Percentiles rank a stretch among this genome's conserved stretches.
Conservation (phyloP, 2,888 invertebrate genomes). For the Lypha dubia region DNA sequence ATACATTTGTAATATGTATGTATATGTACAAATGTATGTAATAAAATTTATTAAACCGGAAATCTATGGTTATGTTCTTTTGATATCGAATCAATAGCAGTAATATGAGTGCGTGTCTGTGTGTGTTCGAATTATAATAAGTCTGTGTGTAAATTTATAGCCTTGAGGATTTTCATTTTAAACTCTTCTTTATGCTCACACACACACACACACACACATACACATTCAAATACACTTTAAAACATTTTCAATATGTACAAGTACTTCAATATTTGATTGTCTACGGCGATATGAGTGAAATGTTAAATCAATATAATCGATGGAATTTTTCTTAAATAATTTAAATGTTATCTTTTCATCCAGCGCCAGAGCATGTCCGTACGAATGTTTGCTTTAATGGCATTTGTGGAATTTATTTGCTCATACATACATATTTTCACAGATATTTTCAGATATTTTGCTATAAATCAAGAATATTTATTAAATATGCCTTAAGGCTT, state of each 20-base stretch:
- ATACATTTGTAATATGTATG: conserved; percentile 32
- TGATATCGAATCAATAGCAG: conserved; percentile 46
- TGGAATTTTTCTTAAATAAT: conserved; percentile 6
- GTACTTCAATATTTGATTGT: conserved; percentile 39
- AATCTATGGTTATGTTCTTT: conserved; percentile 60
- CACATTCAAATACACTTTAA: too few species aligned
- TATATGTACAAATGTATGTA: too few species aligned
- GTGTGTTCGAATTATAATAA: conserved; percentile 30
- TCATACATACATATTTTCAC: too few species aligned
- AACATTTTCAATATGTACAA: background rate
- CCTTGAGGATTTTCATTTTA: conserved; percentile 61
- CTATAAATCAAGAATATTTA: conserved; percentile 5
- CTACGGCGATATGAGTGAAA: conserved; percentile 44
- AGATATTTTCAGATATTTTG: background rate
- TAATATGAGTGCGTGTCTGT: background rate
- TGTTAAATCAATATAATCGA: conserved; percentile 41
- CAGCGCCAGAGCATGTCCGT: background rate
- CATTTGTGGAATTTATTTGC: background rate
- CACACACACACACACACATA: background rate
- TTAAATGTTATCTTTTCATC: conserved; percentile 7
- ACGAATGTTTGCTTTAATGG: background rate
- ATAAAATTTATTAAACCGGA: conserved; percentile 60
- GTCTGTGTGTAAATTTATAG: conserved; percentile 54
- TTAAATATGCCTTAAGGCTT: conserved; percentile 18
- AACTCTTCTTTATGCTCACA: background rate